Percentiles rank a stretch among this genome's conserved stretches.
phyloP scores from a whole-genome alignment of 2,113 vertebrate genomes.

The Murina feae region DNA sequence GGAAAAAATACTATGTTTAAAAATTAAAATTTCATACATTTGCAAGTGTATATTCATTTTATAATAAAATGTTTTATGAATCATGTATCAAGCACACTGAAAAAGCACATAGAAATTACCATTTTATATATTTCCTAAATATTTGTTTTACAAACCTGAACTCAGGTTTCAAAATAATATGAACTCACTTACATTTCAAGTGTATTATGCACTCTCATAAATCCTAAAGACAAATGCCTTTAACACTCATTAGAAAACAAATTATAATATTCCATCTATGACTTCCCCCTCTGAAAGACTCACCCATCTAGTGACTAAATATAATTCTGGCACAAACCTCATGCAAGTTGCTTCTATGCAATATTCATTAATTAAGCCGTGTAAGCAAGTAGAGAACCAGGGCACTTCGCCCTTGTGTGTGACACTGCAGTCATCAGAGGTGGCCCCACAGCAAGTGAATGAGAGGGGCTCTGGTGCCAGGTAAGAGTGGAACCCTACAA shows the following conservation, averaged over 20 bases:
- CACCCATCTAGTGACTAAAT: too few relatives aligned
- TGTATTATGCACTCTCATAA: neutral
- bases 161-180: constrained; percentile 23
- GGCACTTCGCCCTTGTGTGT: neutral
- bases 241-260: neutral
- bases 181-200: constrained; percentile 1
- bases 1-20: constrained; percentile 11
- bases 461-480: neutral
- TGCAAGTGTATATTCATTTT: constrained; percentile 34
- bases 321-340: neutral
- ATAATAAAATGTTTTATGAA: neutral
- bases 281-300: neutral
- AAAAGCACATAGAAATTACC: neutral
- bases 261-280: neutral
- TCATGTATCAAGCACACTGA: neutral
- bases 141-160: constrained; percentile 16
- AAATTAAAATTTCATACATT: constrained; percentile 13
- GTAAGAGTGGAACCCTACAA: neutral
- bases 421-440: neutral
- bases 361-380: neutral
- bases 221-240: neutral
- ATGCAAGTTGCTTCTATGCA: neutral
- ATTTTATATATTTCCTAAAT: constrained; percentile 13
- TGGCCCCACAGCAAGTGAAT: neutral
- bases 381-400: neutral